phyloP scores from a whole-genome alignment of 1,140 invertebrate genomes.

The Telenomus remus region DNA sequence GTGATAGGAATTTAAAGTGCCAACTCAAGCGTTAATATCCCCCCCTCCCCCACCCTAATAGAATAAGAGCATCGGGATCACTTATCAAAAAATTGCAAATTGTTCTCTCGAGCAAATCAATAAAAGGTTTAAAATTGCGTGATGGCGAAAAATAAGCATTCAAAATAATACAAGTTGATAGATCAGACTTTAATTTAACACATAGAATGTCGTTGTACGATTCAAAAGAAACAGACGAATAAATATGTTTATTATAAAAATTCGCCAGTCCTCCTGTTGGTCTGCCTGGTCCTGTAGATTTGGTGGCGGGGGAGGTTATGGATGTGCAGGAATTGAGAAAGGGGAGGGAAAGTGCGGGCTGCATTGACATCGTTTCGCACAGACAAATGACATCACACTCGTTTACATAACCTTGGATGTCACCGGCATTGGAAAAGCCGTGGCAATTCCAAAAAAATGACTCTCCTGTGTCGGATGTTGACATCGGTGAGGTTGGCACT shows the following conservation, averaged over 20 bases:
- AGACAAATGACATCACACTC: constrained; percentile 5
- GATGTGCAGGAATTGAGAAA: background rate
- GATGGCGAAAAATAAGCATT: background rate
- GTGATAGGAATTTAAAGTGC: background rate
- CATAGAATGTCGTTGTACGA: background rate
- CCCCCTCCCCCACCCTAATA: background rate
- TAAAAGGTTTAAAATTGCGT: background rate
- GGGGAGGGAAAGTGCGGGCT: background rate
- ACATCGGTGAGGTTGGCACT: too few species aligned
- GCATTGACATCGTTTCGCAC: constrained; percentile 4
- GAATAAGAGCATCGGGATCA: background rate
- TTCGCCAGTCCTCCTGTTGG: background rate
- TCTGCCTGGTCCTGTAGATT: constrained; percentile 3
- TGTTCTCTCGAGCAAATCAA: background rate
- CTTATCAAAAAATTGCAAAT: background rate
- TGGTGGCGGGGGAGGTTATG: background rate
- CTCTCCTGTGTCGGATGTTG: background rate
- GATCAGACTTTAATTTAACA: background rate
- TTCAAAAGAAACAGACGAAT: background rate
- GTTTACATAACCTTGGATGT: background rate
- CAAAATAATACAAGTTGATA: background rate
- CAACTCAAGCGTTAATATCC: background rate
- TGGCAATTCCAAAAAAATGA: constrained; percentile 17
- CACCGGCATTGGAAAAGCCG: background rate
- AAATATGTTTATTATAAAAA: constrained; percentile 3